A percentile compares a stretch with the other conserved stretches of the same genome.
Evolutionary conservation across 2,113 vertebrate species (phyloP).

Genomic region (Dicaeum eximium): DNA sequence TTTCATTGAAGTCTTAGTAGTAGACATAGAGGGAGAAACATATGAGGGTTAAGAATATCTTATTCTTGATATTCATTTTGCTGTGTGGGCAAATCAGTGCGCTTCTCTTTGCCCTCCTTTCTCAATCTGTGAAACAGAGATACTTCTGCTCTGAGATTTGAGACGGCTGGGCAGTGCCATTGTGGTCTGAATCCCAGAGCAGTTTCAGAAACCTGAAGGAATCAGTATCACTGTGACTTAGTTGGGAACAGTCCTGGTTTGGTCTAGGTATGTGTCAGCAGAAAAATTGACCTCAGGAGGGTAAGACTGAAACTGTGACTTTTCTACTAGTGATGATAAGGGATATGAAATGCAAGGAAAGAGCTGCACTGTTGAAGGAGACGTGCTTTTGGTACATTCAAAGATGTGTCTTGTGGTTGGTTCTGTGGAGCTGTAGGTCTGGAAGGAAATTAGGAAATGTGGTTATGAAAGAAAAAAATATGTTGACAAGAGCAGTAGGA

Average conservation of each 20-base stretch:
- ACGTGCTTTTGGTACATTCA: not conserved
- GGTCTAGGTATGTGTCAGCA: conserved; percentile 1
- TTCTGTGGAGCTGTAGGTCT: not conserved
- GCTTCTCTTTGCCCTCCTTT: conserved; percentile 27
- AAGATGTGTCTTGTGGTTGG: not conserved
- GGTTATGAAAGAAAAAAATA: conserved; percentile 3
- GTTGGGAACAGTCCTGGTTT: conserved; percentile 6
- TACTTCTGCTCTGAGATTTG: not conserved
- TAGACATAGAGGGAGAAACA: not conserved
- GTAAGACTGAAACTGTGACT: not conserved
- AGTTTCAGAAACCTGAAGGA: not conserved
- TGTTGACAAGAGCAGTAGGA: not conserved
- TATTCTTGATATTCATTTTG: not conserved
- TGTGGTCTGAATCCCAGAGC: not conserved
- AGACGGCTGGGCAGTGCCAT: not conserved
- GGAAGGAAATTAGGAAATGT: conserved; percentile 40
- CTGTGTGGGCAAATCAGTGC: not conserved
- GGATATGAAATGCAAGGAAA: not conserved
- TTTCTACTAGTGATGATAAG: not conserved
- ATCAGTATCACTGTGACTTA: not conserved
- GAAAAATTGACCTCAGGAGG: not conserved
- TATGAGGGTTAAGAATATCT: not conserved
- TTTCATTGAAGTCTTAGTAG: not conserved
- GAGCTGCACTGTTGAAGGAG: not conserved
- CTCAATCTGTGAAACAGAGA: not conserved